Conservation (phyloP, 2,888 invertebrate species). For the Acrocyrtus sp. region DNA sequence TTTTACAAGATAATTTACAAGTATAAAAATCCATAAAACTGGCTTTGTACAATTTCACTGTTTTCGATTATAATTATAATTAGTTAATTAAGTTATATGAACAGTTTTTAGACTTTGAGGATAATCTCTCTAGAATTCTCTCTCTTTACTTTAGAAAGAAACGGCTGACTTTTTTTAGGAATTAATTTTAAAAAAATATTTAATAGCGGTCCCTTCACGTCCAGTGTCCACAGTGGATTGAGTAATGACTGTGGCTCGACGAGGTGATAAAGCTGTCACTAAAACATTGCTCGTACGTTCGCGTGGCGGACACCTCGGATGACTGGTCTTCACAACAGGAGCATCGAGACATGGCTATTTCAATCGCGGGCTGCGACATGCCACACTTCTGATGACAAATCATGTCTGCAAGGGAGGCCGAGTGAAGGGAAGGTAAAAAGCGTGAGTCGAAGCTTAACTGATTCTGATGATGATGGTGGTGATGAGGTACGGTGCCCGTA, state of each 20-base stretch:
- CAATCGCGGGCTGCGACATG: conserved; percentile 53
- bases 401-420: conserved; percentile 40
- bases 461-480: conserved; percentile 34
- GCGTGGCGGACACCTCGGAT: conserved; percentile 51
- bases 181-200: background rate
- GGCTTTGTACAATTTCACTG: no score
- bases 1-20: no score
- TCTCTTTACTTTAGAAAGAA: no score
- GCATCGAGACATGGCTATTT: conserved; percentile 60
- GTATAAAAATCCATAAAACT: no score
- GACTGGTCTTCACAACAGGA: conserved; percentile 58
- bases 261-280: conserved; percentile 58
- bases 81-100: no score
- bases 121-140: no score
- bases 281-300: conserved; percentile 60
- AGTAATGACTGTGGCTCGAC: conserved; percentile 55
- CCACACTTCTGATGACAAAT: conserved; percentile 45
- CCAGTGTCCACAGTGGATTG: conserved; percentile 62
- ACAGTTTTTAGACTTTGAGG: no score
- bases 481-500: background rate
- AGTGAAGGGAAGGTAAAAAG: conserved; percentile 44
- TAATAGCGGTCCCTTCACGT: conserved; percentile 39
- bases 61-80: no score
- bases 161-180: no score
- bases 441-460: conserved; percentile 38